Evolutionary conservation across 2,113 vertebrate species (phyloP).

Genomic region (Melanostigma gelatinosum): DNA sequence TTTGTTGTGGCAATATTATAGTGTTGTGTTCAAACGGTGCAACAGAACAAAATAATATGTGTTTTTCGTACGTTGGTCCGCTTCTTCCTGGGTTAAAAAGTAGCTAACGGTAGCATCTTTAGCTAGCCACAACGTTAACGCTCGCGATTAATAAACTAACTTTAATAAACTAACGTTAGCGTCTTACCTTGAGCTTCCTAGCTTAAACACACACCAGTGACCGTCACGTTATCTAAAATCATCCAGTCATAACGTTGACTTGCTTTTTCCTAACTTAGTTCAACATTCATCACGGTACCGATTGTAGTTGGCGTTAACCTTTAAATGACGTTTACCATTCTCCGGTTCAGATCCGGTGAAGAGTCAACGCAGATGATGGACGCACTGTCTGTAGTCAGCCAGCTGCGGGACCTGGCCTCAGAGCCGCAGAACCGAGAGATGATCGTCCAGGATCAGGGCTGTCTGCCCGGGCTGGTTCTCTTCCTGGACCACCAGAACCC

Average conservation of each 20-base stretch:
- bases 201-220: neutral
- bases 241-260: no score
- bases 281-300: neutral
- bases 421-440: constrained; percentile 82
- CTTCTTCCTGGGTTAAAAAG: neutral
- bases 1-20: accelerated
- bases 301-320: no score
- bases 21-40: neutral
- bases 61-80: accelerated
- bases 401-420: constrained; percentile 83
- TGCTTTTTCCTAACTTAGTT: neutral
- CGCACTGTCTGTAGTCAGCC: constrained; percentile 80
- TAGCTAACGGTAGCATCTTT: constrained; percentile 35
- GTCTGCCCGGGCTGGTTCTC: constrained; percentile 82
- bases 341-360: neutral
- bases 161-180: no score
- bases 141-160: neutral
- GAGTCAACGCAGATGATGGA: constrained; percentile 75
- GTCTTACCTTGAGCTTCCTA: accelerated
- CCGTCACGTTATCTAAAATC: neutral
- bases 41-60: neutral
- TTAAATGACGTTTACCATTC: neutral
- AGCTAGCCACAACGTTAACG: constrained; percentile 12
- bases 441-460: constrained; percentile 84
- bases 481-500: constrained; percentile 81